Evolutionary conservation across 2,113 vertebrate genomes (phyloP), one percentile per base, ranked within the genome.

Genomic region (Gopherus evgoodei): DNA sequence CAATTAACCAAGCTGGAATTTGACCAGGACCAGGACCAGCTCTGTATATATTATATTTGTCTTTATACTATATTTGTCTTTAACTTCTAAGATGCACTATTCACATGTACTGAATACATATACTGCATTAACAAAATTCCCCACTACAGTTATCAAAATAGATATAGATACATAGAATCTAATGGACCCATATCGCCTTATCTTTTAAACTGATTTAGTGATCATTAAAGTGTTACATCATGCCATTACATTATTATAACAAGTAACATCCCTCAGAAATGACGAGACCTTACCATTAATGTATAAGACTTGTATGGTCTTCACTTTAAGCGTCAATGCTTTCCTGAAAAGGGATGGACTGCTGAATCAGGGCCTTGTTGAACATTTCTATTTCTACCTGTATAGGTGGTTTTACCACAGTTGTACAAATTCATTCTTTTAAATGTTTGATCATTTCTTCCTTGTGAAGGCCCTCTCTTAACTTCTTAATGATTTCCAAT

Each of bases 401-500:
- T 17, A 65, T n/a, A 38, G n/a, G 9, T 14, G 17, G 27, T 69
- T 53, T 52, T 80, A 31, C 56, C 59, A 50, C 9, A 75, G 12
- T 21, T 86, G 65, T 72, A 72, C n/a, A 72, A 38, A 81, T 81
- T 81, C 76, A 62, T 50, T 44, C 59, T 35, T 56, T 42, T 81
- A 24, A 52, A 81, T n/a, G 42, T 25, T 38, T 38, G 14, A 65
- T 52, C 35, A 42, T 44, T 72, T 57, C 80, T 38, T 49, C 80
- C 27, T 53, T 17, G 29, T 1, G 56, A 69, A 86, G 8, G 24
- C 47, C 56, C 44, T 24, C 56, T 50, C 87, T 96, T 97, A 92
- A 93, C 90, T 94, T 72, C 83, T 87, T 92, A 93, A 93, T 86
- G 62, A 95, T 95, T 97, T 95, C 25, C 83, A 90, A n/a, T 94